Evolutionary conservation across 1,140 invertebrate genomes (phyloP).

Genomic region (Camponotus floridanus): DNA sequence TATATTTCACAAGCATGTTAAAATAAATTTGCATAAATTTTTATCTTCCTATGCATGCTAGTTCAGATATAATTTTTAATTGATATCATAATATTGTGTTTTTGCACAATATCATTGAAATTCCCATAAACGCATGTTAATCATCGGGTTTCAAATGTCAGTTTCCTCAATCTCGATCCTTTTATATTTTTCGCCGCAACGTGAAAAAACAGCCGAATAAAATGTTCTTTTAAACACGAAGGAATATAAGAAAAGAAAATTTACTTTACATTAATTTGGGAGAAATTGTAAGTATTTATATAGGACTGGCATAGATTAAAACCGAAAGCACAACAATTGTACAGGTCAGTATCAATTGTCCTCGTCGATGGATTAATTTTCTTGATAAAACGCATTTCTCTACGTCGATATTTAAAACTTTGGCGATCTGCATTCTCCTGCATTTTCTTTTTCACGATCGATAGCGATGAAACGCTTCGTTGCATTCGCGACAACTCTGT

Average conservation of each 20-base stretch:
- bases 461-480: constrained; percentile 7
- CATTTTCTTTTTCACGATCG: constrained; percentile 12
- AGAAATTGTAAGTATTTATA: constrained; percentile 8
- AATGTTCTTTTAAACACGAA: background rate
- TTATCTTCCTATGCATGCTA: constrained; percentile 24
- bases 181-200: background rate
- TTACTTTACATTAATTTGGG: too few relatives aligned
- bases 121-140: constrained; percentile 25
- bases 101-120: constrained; percentile 12
- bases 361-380: constrained; percentile 20
- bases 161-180: background rate
- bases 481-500: constrained; percentile 29
- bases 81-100: constrained; percentile 5
- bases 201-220: constrained; percentile 13
- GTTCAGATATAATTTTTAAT: constrained; percentile 7
- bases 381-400: constrained; percentile 12
- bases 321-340: background rate
- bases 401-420: constrained; percentile 38
- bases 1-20: constrained; percentile 12
- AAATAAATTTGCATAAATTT: background rate
- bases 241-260: background rate
- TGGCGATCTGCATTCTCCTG: background rate
- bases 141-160: background rate
- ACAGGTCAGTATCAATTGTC: background rate
- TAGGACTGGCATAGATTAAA: background rate